Base-by-base conservation (phyloP, 2,888 invertebrate species). In the Athripsodes cinereus region DNA sequence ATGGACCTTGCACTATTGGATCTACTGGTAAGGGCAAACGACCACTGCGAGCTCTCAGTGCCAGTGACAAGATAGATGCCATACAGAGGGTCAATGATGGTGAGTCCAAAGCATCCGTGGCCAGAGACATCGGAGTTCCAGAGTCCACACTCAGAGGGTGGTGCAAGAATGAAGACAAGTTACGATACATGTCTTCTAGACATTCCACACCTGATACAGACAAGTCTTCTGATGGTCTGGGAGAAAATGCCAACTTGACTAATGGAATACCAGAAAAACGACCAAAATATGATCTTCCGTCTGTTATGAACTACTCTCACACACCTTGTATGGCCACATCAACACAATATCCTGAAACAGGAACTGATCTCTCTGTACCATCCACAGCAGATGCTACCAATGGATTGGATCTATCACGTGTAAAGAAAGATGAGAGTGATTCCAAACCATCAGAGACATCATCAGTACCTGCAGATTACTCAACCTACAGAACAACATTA, bases 101-200 rank as follows among this genome's bases (percentile, higher is more conserved):
- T 53, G 90, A 91, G 71, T 89, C 89, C 57, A 91, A 92, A 69
- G 91, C 92, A 2, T 89, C 90, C 1, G 91, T 92, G 1, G 91
- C 91, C 1, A 80, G 91, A 2, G 89, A 90, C 70, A 90, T 91
- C 69, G 90, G 90, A 34, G 90, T 92, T 18, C 91, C 92, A 1
- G 92, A 92, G 72, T 91, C 90, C 2, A 92, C 92, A 8, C 76
- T 92, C 16, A 81, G 92, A 2, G 92, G 92, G 59, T 92, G 92
- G 92, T 92, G 91, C 74, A 92, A 92, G 72, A 88, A 90, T 69
- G 90, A 90, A 69, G 86, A 88, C 67, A 91, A 91, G 71, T 72
- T 79, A 64, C 75, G 79, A 73, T 86, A 64, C 82, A 85, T 70
- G 84, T 86, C 77, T 68, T 86, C 87, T 22, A 79, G 86, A 10